Percentiles rank a stretch among this genome's conserved stretches.
Conservation (phyloP, 2,797 vertebrate species). For the Chaetodon trifasciatus region DNA sequence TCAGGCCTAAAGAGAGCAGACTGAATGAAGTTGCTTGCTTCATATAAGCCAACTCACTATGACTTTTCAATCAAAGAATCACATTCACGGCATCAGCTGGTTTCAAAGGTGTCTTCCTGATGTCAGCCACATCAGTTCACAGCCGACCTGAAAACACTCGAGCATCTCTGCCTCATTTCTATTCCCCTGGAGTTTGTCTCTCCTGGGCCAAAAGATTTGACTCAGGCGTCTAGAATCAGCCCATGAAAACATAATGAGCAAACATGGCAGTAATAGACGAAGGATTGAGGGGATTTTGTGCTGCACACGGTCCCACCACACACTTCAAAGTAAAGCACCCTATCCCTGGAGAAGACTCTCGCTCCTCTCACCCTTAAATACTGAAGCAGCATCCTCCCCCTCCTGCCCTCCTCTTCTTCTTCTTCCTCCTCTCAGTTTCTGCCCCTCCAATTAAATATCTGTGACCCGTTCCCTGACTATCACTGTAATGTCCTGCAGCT, state of each 20-base stretch:
- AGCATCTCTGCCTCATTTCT: constrained; percentile 44
- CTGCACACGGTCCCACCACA: constrained; percentile 36
- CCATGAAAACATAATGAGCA: constrained; percentile 80
- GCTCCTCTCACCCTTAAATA: constrained; percentile 45
- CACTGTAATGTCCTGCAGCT: constrained; percentile 26
- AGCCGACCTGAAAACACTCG: constrained; percentile 43
- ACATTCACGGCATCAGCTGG: constrained; percentile 29
- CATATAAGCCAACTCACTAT: not conserved
- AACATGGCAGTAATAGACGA: constrained; percentile 57
- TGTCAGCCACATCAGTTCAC: constrained; percentile 42
- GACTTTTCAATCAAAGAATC: constrained; percentile 39
- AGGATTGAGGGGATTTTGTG: constrained; percentile 37
- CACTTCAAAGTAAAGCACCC: constrained; percentile 73
- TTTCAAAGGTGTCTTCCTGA: constrained; percentile 42
- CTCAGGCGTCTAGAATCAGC: constrained; percentile 62
- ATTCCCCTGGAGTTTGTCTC: constrained; percentile 63
- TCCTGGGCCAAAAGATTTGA: constrained; percentile 65
- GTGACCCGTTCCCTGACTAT: constrained; percentile 38
- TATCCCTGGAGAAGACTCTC: constrained; percentile 57
- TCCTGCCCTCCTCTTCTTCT: constrained; percentile 3
- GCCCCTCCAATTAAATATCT: constrained; percentile 66
- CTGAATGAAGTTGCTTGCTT: not conserved
- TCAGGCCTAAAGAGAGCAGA: constrained; percentile 13
- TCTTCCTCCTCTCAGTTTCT: constrained; percentile 22
- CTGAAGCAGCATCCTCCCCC: constrained; percentile 44